phyloP scores from a whole-genome alignment of 1,140 invertebrate genomes.

The Drosophila cardini region DNA sequence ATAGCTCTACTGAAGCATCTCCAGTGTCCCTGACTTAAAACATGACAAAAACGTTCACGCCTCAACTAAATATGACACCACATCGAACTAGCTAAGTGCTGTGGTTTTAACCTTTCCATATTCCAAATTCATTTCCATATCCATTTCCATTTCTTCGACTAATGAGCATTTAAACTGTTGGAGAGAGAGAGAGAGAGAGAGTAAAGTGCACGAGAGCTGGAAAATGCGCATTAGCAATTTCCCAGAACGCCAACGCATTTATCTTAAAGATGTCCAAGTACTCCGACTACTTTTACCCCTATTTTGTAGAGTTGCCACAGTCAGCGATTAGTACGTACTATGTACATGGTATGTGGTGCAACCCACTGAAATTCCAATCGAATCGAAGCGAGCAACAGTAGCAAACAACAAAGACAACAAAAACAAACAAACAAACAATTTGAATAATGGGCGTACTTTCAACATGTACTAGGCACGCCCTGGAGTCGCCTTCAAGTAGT shows the following conservation, averaged over 20 bases:
- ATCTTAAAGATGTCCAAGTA: slow-evolving; percentile 42
- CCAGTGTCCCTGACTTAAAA: slow-evolving; percentile 67
- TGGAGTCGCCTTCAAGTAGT: slow-evolving; percentile 20
- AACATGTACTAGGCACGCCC: slow-evolving; percentile 55
- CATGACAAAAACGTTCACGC: slow-evolving; percentile 71
- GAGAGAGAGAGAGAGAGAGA: slow-evolving; percentile 13
- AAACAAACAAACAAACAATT: slow-evolving; percentile 38
- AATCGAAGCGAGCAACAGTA: slow-evolving; percentile 36
- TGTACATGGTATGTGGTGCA: slow-evolving; percentile 55
- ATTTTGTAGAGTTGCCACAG: neutral
- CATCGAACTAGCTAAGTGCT: slow-evolving; percentile 37
- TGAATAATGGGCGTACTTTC: slow-evolving; percentile 51
- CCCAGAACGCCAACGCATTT: slow-evolving; percentile 81
- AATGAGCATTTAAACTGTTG: slow-evolving; percentile 37
- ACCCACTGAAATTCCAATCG: slow-evolving; percentile 65
- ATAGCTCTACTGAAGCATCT: slow-evolving; percentile 42
- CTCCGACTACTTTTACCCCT: neutral
- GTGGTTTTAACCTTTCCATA: neutral
- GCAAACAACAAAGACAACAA: slow-evolving; percentile 32
- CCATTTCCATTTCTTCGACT: slow-evolving; percentile 2
- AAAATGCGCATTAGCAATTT: slow-evolving; percentile 69
- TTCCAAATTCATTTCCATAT: neutral
- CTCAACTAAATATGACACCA: slow-evolving; percentile 68
- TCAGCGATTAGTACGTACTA: slow-evolving; percentile 70
- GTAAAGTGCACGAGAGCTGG: slow-evolving; percentile 50